Base-by-base conservation (phyloP, 1,140 invertebrate genomes). In the Drosophila bifasciata region DNA sequence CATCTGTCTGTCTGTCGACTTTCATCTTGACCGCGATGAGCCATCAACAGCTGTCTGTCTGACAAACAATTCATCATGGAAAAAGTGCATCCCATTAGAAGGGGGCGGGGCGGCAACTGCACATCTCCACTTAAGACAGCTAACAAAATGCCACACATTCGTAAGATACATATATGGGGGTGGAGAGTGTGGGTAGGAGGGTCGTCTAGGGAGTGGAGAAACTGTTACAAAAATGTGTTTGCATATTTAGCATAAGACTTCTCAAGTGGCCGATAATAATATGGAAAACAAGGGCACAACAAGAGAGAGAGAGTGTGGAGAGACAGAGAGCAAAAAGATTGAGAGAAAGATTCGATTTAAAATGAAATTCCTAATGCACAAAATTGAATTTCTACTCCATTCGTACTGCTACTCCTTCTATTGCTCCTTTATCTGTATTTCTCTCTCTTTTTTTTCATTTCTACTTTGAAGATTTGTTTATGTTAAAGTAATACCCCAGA, bases 221-320 rank as follows among this genome's bases (percentile, higher is more conserved):
- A 72, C 46, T 76, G 72, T 44, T 69, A 69, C 67, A 62, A 40
- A 85, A 85, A 85, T 85, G 76, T 85, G 80, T 77, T 85, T 74
- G 77, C 68, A 79, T 85, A 85, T 85, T 86, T 84, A 84, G 80
- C 79, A 79, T 71, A 59, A 52, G 69, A 25, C 8, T 9, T 60
- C 77, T 86, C 73, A 80, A 85, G 76, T 80, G 77, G 56, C 63
- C 57, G 43, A 76, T 41, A 45, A 59, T 63, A 70, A 80, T 49
- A 50, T 8, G 17, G 28, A 57, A 76, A 60, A 41, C 63, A 63
- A 44, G 49, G 40, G 15, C 19, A 43, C 45, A n/a, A 50, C 11
- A 17, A 21, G 40, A 40, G 15, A n/a, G n/a, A n/a, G n/a, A n/a
- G n/a, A n/a, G n/a, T n/a, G n/a, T n/a, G n/a, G n/a, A n/a, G n/a